Evolutionary conservation across 2,113 vertebrate genomes (phyloP).

Genomic region (Aspidoscelis tigris): DNA sequence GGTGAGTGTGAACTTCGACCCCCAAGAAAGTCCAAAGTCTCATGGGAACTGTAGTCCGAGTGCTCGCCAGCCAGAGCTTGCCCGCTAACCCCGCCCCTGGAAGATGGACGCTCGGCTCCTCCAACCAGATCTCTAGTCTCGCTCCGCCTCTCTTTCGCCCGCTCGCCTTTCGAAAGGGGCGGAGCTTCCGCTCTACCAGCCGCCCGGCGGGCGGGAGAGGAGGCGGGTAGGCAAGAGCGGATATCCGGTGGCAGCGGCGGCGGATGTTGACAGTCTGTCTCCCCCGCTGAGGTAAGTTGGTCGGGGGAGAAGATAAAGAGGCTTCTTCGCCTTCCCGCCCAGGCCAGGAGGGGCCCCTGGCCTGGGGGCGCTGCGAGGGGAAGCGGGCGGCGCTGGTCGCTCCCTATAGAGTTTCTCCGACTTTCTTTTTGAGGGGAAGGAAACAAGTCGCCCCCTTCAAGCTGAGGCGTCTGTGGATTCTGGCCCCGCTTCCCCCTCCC

Average conservation of each 20-base stretch:
- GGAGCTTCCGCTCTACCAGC: background rate
- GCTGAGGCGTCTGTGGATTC: background rate
- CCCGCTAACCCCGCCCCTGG: background rate
- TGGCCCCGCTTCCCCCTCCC: background rate
- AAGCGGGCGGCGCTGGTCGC: background rate
- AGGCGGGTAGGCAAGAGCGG: background rate
- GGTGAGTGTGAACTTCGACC: no score
- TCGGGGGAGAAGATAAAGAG: no score
- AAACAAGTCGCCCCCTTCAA: background rate
- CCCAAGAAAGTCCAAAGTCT: background rate
- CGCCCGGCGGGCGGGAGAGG: no score
- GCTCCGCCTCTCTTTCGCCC: background rate
- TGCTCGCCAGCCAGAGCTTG: no score
- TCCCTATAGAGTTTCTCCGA: no score
- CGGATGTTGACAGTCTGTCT: conserved; percentile 40
- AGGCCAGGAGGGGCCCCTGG: background rate
- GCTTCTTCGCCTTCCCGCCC: no score
- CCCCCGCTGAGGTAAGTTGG: background rate
- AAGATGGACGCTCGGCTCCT: no score
- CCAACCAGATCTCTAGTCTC: no score
- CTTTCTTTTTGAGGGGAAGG: background rate
- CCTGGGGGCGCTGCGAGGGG: background rate
- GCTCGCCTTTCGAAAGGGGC: background rate
- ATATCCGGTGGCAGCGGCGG: background rate
- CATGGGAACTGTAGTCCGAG: background rate